Evolutionary conservation across 2,888 invertebrate genomes (phyloP), one percentile per base, ranked within the genome.

Genomic region (Lasioglossum malachurum): DNA sequence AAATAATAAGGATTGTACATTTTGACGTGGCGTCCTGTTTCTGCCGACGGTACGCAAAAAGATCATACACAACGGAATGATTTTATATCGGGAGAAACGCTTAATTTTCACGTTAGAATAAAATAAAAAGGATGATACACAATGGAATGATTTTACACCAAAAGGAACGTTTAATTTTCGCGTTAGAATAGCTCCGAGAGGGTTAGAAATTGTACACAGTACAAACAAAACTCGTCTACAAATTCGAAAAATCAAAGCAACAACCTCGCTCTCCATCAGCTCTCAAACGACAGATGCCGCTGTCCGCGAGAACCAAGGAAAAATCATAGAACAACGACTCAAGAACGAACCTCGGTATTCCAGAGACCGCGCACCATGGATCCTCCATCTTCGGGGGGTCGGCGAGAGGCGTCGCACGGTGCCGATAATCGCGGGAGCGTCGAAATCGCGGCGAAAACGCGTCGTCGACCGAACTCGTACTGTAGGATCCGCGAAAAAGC

Each of bases 401-500:
- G 38, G 53, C 16, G 27, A 19, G 16, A 5, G 16, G 27, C 7
- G 49, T 10, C 35, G 38, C 71, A 38, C 41, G 53, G n/a, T 41
- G 38, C 23, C 2, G 69, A 19, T 27, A 12, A 3, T 27, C 41
- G 76, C 76, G 76, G 16, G 76, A 76, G 46, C 35, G 64, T 49
- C 41, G 38, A 69, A 69, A 69, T 69, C 78, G 77, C 38, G 67
- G 77, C 67, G 53, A 69, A 49, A 49, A 78, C 78, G 69, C 16
- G 38, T 38, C 49, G 77, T 44, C 64, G 64, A 46, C 76, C 69
- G 53, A 67, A 49, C 78, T 78, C 53, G 78, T 38, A 78, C 78
- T 53, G 78, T 38, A 77, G 46, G 69, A 53, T 35, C 35, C n/a
- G 35, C 49, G 67, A 69, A 49, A 69, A 77, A 77, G 67, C 46